Conservation (phyloP, 2,888 invertebrate species). For the Limnephilus lunatus region DNA sequence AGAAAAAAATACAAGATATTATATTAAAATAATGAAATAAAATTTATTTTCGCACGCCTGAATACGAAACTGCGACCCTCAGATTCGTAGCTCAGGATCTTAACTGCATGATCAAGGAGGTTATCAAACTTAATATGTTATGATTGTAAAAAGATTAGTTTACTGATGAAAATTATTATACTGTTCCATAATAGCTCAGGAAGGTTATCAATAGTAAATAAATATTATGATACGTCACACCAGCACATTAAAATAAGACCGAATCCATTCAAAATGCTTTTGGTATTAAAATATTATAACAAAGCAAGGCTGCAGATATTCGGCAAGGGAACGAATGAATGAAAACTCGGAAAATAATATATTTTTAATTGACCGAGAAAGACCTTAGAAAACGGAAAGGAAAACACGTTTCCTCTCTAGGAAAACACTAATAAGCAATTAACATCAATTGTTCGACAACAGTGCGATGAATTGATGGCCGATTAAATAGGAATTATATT, state of each 20-base stretch:
- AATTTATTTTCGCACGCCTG: too few relatives aligned
- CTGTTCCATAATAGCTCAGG: background rate
- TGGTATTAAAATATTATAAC: background rate
- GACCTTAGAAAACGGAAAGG: conserved; percentile 6
- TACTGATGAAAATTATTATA: background rate
- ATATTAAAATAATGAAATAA: too few relatives aligned
- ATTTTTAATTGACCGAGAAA: conserved; percentile 26
- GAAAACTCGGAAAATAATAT: conserved; percentile 6
- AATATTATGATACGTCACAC: background rate
- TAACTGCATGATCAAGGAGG: too few relatives aligned
- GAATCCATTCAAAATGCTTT: background rate
- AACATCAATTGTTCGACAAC: background rate
- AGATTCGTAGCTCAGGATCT: too few relatives aligned
- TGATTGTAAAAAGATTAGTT: too few relatives aligned
- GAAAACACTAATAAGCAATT: conserved; percentile 6
- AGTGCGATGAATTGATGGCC: background rate
- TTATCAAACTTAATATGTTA: too few relatives aligned
- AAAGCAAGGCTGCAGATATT: conserved; percentile 33
- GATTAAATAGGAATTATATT: background rate
- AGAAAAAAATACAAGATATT: too few relatives aligned
- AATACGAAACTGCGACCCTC: too few relatives aligned
- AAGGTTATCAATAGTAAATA: background rate
- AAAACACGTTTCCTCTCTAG: conserved; percentile 22
- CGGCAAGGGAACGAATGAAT: background rate
- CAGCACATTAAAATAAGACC: background rate